Percentiles rank a stretch among this genome's conserved stretches.
Conservation (phyloP, 2,797 vertebrate genomes). For the Gadopsis bispinosus region DNA sequence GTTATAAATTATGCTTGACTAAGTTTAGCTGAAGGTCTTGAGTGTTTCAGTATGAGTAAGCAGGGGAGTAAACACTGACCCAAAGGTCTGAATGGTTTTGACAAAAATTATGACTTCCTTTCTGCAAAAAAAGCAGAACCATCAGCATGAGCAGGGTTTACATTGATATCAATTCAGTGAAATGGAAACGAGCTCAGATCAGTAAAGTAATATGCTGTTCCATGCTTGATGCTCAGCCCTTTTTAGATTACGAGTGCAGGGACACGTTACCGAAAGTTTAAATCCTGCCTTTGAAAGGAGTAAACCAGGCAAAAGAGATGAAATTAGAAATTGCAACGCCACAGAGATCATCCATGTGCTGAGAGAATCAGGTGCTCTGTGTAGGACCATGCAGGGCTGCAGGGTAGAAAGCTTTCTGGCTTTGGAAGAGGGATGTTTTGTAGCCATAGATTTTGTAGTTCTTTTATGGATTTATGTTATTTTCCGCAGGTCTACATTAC, state of each 20-base stretch:
- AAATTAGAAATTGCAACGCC: neutral
- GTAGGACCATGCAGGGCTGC: too few species aligned
- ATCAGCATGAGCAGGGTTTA: neutral
- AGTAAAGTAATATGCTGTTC: neutral
- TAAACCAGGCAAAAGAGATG: neutral
- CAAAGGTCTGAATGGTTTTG: neutral
- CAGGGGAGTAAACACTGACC: neutral
- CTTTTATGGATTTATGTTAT: constrained; percentile 2
- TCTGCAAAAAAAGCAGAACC: neutral
- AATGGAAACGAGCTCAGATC: neutral
- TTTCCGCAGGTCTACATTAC: constrained; percentile 90
- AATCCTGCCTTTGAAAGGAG: neutral
- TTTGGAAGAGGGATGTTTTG: neutral
- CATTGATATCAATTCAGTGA: neutral
- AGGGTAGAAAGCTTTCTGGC: neutral
- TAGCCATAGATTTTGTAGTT: neutral
- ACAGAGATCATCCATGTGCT: neutral
- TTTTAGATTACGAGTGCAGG: neutral
- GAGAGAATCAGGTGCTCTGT: neutral
- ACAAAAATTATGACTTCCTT: neutral
- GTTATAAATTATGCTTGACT: neutral
- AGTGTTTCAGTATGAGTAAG: constrained; percentile 12
- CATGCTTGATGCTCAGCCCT: neutral
- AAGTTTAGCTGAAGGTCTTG: neutral
- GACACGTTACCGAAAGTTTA: neutral